A percentile compares a stretch with the other conserved stretches of the same genome.
Evolutionary conservation across 92 coral and sea anemone genomes (phyloP).

Genomic region (Actinostola sp.): DNA sequence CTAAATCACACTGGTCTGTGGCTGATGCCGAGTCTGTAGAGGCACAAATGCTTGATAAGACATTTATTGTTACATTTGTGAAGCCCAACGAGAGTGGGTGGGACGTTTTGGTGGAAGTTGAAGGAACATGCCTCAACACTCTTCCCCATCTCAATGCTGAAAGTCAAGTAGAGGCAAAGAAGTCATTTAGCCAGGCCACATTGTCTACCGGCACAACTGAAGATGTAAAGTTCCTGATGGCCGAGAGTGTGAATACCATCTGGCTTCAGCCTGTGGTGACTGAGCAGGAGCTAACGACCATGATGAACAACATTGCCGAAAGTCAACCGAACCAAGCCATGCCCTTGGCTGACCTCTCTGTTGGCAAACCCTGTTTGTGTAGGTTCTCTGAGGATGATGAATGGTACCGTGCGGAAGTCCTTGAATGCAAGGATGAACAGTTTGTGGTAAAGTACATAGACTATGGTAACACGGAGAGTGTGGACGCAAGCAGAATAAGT

Average conservation of each 20-base stretch:
- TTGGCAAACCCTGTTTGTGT: constrained; percentile 58
- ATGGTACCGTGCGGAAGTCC: constrained; percentile 79
- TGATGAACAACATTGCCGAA: constrained; percentile 79
- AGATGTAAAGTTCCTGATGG: constrained; percentile 60
- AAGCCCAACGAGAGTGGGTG: constrained; percentile 57
- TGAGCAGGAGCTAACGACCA: constrained; percentile 58
- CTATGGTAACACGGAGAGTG: constrained; percentile 84
- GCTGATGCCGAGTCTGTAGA: constrained; percentile 64
- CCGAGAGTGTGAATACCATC: constrained; percentile 65
- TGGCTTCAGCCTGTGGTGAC: constrained; percentile 71
- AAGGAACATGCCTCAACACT: constrained; percentile 44
- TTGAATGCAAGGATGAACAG: constrained; percentile 33
- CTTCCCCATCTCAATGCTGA: constrained; percentile 13
- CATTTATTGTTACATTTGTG: constrained; percentile 76
- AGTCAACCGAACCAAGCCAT: constrained; percentile 21
- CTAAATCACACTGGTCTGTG: constrained; percentile 55
- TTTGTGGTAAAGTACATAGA: constrained; percentile 74
- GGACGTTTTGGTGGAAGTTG: constrained; percentile 71
- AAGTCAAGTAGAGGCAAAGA: constrained; percentile 7
- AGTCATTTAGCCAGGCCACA: constrained; percentile 36
- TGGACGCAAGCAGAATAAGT: constrained; percentile 59
- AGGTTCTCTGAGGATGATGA: constrained; percentile 74
- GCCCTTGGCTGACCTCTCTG: constrained; percentile 14
- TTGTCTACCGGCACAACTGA: constrained; percentile 34
- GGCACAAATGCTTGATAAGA: constrained; percentile 69